Conservation (phyloP, 2,888 invertebrate genomes). For the Blastobasis lacticolella region DNA sequence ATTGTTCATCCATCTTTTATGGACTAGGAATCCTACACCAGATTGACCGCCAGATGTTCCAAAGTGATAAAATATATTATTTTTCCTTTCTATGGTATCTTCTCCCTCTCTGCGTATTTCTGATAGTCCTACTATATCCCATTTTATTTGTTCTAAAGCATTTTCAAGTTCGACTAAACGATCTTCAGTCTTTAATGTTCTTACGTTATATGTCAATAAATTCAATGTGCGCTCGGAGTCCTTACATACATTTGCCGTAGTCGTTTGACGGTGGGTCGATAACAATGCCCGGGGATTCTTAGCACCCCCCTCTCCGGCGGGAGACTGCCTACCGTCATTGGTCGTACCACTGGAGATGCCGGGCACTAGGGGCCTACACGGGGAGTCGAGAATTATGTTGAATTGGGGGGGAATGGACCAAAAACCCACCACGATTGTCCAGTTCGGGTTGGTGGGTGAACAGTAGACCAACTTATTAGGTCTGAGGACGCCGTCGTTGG, state of each 20-base stretch:
- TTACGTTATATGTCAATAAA: background rate
- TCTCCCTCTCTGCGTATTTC: constrained; percentile 2
- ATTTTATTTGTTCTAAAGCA: background rate
- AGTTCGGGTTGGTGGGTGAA: no score
- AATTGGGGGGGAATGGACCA: no score
- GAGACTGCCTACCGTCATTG: background rate
- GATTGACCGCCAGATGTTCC: constrained; percentile 3
- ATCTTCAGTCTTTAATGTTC: background rate
- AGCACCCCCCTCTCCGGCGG: no score
- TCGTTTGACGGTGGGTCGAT: background rate
- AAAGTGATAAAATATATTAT: constrained; percentile 1
- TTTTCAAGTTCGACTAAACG: background rate
- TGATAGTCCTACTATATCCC: constrained; percentile 4
- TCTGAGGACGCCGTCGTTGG: constrained; percentile 1
- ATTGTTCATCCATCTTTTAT: constrained; percentile 8
- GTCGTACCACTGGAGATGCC: background rate
- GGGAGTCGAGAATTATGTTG: no score
- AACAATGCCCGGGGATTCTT: background rate
- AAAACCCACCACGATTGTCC: no score
- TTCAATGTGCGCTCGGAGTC: background rate
- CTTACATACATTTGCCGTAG: background rate
- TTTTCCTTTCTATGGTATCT: background rate
- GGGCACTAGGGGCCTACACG: background rate
- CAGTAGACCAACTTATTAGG: constrained; percentile 4
- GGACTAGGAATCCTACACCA: constrained; percentile 10